Evolutionary conservation across 2,888 invertebrate species (phyloP).

Genomic region (Argyresthia goedartella): DNA sequence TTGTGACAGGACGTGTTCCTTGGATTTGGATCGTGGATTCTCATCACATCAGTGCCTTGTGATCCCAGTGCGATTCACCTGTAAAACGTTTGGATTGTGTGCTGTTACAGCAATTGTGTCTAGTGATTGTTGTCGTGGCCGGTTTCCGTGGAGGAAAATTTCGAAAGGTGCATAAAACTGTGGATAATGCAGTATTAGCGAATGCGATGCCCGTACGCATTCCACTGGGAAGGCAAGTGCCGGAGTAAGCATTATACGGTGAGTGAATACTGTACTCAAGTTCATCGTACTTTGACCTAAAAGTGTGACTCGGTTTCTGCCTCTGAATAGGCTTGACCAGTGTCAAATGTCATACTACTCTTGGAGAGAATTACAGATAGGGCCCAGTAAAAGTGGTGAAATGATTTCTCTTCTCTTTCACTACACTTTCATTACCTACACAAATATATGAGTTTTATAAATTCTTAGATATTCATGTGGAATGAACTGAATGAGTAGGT

Average conservation of each 20-base stretch:
- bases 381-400: slow-evolving; percentile 1
- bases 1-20: slow-evolving; percentile 36
- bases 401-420: neutral
- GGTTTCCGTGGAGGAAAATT: slow-evolving; percentile 66
- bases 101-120: slow-evolving; percentile 34
- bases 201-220: slow-evolving; percentile 63
- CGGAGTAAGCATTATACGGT: slow-evolving; percentile 68
- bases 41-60: slow-evolving; percentile 51
- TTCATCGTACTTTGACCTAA: slow-evolving; percentile 68
- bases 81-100: slow-evolving; percentile 8
- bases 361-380: slow-evolving; percentile 5
- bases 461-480: no score
- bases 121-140: slow-evolving; percentile 70
- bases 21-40: slow-evolving; percentile 34
- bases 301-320: slow-evolving; percentile 21
- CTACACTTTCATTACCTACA: neutral
- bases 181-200: slow-evolving; percentile 66
- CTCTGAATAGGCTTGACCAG: slow-evolving; percentile 24
- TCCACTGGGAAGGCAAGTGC: slow-evolving; percentile 64
- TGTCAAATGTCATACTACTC: slow-evolving; percentile 39
- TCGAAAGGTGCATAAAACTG: slow-evolving; percentile 67
- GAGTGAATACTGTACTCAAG: slow-evolving; percentile 58
- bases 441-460: no score
- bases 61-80: slow-evolving; percentile 18
- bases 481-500: no score